Percentiles rank a stretch among this genome's conserved stretches.
Conservation (phyloP, 2,113 vertebrate species). For the Rattus rattus region DNA sequence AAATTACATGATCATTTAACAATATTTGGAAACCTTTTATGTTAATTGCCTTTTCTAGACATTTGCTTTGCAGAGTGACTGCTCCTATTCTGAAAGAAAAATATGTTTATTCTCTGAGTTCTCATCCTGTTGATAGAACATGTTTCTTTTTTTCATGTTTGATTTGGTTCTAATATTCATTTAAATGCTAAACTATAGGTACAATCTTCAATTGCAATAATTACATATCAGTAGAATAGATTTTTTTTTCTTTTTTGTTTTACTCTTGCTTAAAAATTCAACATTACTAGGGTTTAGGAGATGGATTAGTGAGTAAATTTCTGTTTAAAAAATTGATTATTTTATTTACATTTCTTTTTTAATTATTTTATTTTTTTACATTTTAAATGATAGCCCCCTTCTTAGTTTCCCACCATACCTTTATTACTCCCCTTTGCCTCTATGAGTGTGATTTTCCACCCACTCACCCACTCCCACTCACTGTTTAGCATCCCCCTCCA, state of each 20-base stretch:
- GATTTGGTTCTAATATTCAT: neutral
- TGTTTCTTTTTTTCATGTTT: neutral
- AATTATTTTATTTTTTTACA: too few species aligned
- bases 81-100: conserved; percentile 16
- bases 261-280: neutral
- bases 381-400: too few species aligned
- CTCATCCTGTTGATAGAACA: fast-evolving
- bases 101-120: neutral
- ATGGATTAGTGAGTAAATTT: neutral
- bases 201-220: neutral
- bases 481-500: too few species aligned
- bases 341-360: too few species aligned
- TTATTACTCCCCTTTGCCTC: too few species aligned
- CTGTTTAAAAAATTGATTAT: neutral
- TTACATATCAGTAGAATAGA: neutral
- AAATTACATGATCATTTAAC: conserved; percentile 5
- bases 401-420: too few species aligned
- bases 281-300: neutral
- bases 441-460: too few species aligned
- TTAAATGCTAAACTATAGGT: neutral
- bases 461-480: too few species aligned
- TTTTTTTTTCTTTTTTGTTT: neutral
- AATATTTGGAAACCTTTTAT: conserved; percentile 45
- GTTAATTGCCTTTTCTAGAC: conserved; percentile 56
- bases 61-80: conserved; percentile 48